Evolutionary conservation across 1,140 invertebrate genomes (phyloP).

Genomic region (Fopius arisanus): DNA sequence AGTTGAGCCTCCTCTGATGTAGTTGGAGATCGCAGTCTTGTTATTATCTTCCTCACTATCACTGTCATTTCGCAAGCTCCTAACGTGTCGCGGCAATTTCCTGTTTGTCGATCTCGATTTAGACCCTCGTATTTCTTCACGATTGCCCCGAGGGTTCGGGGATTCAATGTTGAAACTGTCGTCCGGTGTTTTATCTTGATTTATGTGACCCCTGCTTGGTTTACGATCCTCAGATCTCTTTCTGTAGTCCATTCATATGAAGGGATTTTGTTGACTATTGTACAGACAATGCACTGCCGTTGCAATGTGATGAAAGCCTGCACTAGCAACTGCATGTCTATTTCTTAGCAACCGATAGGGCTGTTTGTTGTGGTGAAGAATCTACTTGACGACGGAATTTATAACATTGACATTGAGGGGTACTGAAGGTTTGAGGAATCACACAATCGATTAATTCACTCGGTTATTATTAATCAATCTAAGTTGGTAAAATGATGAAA

Average conservation of each 20-base stretch:
- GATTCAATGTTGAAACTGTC: neutral
- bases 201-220: neutral
- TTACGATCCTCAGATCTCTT: neutral
- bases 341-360: neutral
- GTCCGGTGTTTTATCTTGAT: neutral
- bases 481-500: neutral
- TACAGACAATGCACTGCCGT: neutral
- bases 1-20: conserved; percentile 22
- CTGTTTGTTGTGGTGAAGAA: neutral
- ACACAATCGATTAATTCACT: neutral
- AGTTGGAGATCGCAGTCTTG: neutral
- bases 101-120: conserved; percentile 15
- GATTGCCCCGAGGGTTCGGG: neutral
- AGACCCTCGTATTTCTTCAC: neutral
- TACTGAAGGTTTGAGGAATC: neutral
- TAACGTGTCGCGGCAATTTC: conserved; percentile 18
- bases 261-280: neutral
- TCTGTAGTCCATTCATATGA: neutral
- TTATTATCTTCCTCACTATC: conserved; percentile 23
- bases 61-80: conserved; percentile 21
- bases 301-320: neutral
- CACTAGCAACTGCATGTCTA: neutral
- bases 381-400: neutral
- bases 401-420: neutral
- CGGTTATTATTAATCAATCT: neutral